Evolutionary conservation across 1,140 invertebrate species (phyloP), one percentile per base, ranked within the genome.

Genomic region (Drosophila nannoptera): DNA sequence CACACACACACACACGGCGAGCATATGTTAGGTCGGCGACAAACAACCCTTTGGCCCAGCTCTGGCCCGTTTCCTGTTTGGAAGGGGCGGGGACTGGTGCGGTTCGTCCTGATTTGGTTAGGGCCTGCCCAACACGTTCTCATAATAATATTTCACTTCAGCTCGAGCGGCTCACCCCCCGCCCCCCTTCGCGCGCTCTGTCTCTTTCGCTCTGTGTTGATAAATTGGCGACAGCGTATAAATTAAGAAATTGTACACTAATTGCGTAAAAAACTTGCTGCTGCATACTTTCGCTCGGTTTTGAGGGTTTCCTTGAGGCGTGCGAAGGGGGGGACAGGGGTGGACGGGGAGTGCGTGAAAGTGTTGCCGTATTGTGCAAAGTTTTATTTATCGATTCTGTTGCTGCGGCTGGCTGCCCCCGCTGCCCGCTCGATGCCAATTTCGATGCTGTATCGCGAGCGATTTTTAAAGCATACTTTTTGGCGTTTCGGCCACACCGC

Each of bases 221-320:
- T 87, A 87, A 87, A 87, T 87, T 87, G 83, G 83, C 84, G 83
- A 87, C 84, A 87, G 83, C 71, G 78, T 87, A 87, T 87, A 87
- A 87, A 87, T 87, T 87, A 87, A 87, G 83, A 87, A 87, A 87
- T 87, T 87, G 84, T 87, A 87, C 83, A 84, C 83, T 87, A 87
- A 87, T 87, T 87, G 83, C 83, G 84, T 87, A 87, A 87, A 87
- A 87, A 87, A 87, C 76, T 84, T 80, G 73, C 73, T 80, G 76
- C 65, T 69, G 78, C 80, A 83, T 83, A 83, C 78, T 83, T 83
- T 75, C 65, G 63, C 69, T 68, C 72, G 80, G 80, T 75, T 83
- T 83, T 67, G 78, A 80, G 83, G 22, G 22, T 22, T 22, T 22
- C 22, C 22, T 22, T 22, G 22, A 83, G 83, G 78, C 80, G n/a